phyloP scores from a whole-genome alignment of 2,797 vertebrate genomes.

The Poeciliopsis presidionis region DNA sequence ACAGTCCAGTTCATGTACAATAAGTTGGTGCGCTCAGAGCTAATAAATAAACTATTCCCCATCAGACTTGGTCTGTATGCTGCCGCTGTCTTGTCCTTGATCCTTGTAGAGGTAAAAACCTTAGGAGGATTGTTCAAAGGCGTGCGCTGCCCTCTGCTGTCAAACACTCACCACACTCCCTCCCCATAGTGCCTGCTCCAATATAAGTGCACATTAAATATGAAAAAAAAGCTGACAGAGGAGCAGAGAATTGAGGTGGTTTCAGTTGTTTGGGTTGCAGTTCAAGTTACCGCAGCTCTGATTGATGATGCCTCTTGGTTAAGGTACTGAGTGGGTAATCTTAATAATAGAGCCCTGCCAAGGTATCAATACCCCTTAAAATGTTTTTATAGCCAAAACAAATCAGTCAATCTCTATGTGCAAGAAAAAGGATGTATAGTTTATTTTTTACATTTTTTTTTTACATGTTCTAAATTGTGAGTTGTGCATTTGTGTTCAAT shows the following conservation, averaged over 20 bases:
- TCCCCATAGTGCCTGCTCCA: slow-evolving; percentile 13
- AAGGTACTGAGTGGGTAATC: slow-evolving; percentile 34
- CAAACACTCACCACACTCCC: slow-evolving; percentile 58
- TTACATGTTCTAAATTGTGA: neutral
- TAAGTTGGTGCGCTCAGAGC: slow-evolving; percentile 28
- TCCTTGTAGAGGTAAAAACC: slow-evolving; percentile 33
- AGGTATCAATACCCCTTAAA: neutral
- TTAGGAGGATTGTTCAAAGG: slow-evolving; percentile 43
- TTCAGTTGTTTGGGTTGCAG: slow-evolving; percentile 22
- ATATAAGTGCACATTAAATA: slow-evolving; percentile 43
- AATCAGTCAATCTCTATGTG: neutral
- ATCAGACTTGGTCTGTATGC: slow-evolving; percentile 38
- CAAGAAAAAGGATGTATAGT: neutral
- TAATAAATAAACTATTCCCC: slow-evolving; percentile 36
- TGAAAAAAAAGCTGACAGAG: slow-evolving; percentile 22
- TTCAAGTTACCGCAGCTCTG: slow-evolving; percentile 22
- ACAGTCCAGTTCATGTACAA: slow-evolving; percentile 37
- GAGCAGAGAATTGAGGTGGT: neutral
- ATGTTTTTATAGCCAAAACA: slow-evolving; percentile 11
- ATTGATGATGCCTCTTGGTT: slow-evolving; percentile 30
- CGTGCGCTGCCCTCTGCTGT: slow-evolving; percentile 74
- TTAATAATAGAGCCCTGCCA: neutral
- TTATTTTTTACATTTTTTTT: neutral
- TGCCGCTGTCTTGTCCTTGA: slow-evolving; percentile 44
- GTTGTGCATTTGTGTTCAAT: neutral